Conservation (phyloP, 2,797 vertebrate genomes). For the Crenichthys baileyi region DNA sequence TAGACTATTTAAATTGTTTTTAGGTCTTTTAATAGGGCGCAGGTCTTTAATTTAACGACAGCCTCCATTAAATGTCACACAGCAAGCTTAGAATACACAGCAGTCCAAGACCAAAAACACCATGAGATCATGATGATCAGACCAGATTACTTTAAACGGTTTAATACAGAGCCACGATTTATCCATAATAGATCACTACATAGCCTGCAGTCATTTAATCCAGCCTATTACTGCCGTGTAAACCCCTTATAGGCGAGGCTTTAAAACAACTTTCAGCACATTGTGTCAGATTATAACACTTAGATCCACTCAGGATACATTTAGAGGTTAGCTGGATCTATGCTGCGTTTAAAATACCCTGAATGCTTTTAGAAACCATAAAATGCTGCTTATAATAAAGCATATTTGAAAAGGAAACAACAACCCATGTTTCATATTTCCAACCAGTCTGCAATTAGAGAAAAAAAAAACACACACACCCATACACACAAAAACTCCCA, state of each 20-base stretch:
- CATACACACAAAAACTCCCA: neutral
- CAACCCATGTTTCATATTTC: neutral
- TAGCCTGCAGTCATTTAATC: slow-evolving; percentile 62
- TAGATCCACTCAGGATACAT: slow-evolving; percentile 18
- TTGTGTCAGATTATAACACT: slow-evolving; percentile 37
- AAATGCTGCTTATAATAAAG: neutral
- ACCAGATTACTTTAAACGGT: slow-evolving; percentile 50
- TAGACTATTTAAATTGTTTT: neutral
- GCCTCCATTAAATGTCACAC: neutral
- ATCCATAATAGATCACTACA: slow-evolving; percentile 58
- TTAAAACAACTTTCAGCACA: slow-evolving; percentile 36
- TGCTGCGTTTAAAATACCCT: neutral
- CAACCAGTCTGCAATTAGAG: slow-evolving; percentile 4
- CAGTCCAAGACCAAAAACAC: neutral
- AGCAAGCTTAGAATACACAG: neutral
- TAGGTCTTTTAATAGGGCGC: too few species aligned
- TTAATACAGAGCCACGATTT: slow-evolving; percentile 46
- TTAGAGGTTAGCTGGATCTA: slow-evolving; percentile 27
- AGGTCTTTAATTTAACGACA: neutral
- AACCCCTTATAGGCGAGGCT: slow-evolving; percentile 43
- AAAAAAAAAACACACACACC: neutral
- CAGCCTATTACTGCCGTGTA: slow-evolving; percentile 31
- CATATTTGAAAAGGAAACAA: neutral
- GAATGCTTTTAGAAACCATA: neutral
- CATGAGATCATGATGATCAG: slow-evolving; percentile 3